A percentile compares a stretch with the other conserved stretches of the same genome.
phyloP scores from a whole-genome alignment of 2,888 invertebrate genomes.

The Zootermopsis nevadensis region DNA sequence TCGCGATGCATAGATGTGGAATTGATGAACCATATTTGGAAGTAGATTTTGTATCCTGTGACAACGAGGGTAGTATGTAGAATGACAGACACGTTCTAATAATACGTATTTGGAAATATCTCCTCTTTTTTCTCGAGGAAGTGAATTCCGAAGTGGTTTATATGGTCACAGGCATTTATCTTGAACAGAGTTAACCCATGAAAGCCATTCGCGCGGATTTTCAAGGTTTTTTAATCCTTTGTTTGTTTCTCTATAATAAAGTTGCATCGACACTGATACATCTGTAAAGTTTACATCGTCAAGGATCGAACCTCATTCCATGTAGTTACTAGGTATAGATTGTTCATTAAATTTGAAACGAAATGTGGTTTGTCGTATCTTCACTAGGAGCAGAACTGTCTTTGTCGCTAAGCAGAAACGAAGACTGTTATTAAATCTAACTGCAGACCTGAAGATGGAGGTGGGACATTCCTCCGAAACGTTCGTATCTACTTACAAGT shows the following conservation, averaged over 20 bases:
- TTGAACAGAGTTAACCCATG: background rate
- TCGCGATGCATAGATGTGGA: background rate
- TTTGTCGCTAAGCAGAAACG: too few species aligned
- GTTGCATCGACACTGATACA: background rate
- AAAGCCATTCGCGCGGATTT: conserved; percentile 20
- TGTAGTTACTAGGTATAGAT: too few species aligned
- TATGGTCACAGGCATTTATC: background rate
- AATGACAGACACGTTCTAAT: background rate
- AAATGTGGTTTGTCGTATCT: too few species aligned
- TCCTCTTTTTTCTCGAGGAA: conserved; percentile 9
- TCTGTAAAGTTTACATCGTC: too few species aligned
- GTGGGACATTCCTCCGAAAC: too few species aligned
- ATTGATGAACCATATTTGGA: conserved; percentile 26
- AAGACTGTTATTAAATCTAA: too few species aligned
- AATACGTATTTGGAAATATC: conserved; percentile 1
- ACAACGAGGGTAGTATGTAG: background rate
- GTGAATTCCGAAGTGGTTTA: conserved; percentile 25
- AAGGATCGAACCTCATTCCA: too few species aligned
- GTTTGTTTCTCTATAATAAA: background rate
- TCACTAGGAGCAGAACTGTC: too few species aligned
- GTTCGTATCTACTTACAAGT: too few species aligned
- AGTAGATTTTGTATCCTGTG: background rate
- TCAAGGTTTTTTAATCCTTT: background rate
- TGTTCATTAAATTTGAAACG: too few species aligned
- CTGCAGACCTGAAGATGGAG: too few species aligned